Evolutionary conservation across 2,797 vertebrate species (phyloP), one percentile per base, ranked within the genome.

Genomic region (Gila robusta): DNA sequence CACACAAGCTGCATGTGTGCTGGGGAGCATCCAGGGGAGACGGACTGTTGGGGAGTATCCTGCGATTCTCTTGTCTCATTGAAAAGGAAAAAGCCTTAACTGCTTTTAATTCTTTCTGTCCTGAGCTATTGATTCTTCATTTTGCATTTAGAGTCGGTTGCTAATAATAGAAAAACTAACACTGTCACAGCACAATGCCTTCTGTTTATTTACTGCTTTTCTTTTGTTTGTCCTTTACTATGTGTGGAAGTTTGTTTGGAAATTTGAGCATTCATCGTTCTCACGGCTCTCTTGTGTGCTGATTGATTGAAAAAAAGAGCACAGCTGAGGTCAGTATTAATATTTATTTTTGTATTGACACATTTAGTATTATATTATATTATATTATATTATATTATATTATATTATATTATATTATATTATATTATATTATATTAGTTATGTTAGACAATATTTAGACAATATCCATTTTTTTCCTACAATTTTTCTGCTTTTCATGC

Each of bases 71-170:
- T 10, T 59, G 44, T 64, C 73, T 87, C 86, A 47, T 23, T 62
- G 67, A 62, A 44, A 62, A 89, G 88, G 81, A 79, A 79, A 79
- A 87, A 69, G 72, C 76, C 56, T 39, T 56, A 70, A 72, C 62
- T 70, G 72, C 80, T 89, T 49, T 49, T 49, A 49, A 56, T 87
- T 88, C 78, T 89, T 87, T 49, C 41, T 49, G 80, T 16, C 77
- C 81, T 91, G 91, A 84, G 88, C 69, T 76, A 92, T 92, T 90
- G 92, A 94, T 92, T 91, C 83, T 69, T 80, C 88, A 71, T 87
- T 85, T 87, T 88, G 79, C 83, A 90, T 88, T 92, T 89, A 89
- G 70, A 82, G 84, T 79, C 62, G 26, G 21, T 28, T 85, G 87
- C 85, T 92, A 93, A 93, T 92, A 89, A 93, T 87, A 91, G 66